phyloP scores from a whole-genome alignment of 2,888 invertebrate genomes.

The Dryococelus australis region DNA sequence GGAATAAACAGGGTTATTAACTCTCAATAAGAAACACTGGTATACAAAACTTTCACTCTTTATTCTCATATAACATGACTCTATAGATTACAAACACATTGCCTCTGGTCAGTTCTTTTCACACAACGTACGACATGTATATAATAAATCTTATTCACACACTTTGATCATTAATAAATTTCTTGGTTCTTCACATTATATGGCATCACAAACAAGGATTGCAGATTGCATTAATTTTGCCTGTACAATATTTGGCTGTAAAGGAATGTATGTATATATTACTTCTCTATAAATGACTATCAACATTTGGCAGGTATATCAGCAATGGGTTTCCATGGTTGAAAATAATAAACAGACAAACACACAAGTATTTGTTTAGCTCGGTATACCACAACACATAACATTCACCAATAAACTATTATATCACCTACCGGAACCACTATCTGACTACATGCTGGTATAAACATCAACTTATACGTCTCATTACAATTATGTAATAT shows the following conservation, averaged over 20 bases:
- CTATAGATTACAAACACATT: conserved; percentile 13
- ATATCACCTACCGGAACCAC: background rate
- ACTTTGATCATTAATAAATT: background rate
- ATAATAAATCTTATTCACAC: too few relatives aligned
- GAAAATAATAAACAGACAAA: background rate
- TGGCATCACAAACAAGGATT: conserved; percentile 7
- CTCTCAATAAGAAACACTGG: background rate
- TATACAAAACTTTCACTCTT: conserved; percentile 5
- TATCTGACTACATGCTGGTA: background rate
- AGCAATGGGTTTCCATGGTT: background rate
- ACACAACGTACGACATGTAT: background rate
- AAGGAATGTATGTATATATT: background rate
- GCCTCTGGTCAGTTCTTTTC: background rate
- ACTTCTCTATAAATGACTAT: background rate
- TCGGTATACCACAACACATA: background rate
- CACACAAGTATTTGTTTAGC: background rate
- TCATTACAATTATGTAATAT: background rate
- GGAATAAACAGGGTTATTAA: background rate
- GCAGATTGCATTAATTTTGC: background rate
- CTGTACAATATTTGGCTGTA: background rate
- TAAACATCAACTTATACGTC: background rate
- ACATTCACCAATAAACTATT: background rate
- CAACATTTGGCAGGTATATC: background rate
- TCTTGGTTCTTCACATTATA: background rate
- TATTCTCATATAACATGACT: background rate